Conservation (phyloP, 2,888 invertebrate genomes). For the Plagiodera versicolora region DNA sequence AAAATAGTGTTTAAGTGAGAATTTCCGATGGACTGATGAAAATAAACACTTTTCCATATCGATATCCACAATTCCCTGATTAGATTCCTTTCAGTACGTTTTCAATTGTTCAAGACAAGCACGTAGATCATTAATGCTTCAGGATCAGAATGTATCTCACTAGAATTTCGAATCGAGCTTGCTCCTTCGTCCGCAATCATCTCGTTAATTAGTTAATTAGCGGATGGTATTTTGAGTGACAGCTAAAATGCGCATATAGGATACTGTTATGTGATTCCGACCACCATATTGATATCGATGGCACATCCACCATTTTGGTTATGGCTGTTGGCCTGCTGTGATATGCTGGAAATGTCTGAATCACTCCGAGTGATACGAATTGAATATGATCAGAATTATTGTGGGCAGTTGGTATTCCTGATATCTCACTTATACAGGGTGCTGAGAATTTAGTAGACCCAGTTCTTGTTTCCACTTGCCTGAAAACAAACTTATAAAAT, state of each 20-base stretch:
- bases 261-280: conserved; percentile 35
- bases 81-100: too few species aligned
- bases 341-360: conserved; percentile 25
- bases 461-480: too few species aligned
- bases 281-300: conserved; percentile 34
- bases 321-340: conserved; percentile 16
- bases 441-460: too few species aligned
- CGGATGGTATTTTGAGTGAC: conserved; percentile 47
- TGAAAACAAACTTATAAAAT: not conserved
- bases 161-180: too few species aligned
- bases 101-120: too few species aligned
- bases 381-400: not conserved
- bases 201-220: conserved; percentile 47
- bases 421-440: too few species aligned
- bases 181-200: conserved; percentile 33
- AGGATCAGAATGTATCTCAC: too few species aligned
- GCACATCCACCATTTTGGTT: conserved; percentile 27
- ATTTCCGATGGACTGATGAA: too few species aligned
- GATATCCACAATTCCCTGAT: too few species aligned
- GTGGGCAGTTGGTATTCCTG: not conserved
- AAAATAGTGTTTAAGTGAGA: too few species aligned
- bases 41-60: too few species aligned
- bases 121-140: too few species aligned
- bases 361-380: conserved; percentile 3
- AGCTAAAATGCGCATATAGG: conserved; percentile 36